Evolutionary conservation across 2,113 vertebrate genomes (phyloP).

Genomic region (Petaurus breviceps): DNA sequence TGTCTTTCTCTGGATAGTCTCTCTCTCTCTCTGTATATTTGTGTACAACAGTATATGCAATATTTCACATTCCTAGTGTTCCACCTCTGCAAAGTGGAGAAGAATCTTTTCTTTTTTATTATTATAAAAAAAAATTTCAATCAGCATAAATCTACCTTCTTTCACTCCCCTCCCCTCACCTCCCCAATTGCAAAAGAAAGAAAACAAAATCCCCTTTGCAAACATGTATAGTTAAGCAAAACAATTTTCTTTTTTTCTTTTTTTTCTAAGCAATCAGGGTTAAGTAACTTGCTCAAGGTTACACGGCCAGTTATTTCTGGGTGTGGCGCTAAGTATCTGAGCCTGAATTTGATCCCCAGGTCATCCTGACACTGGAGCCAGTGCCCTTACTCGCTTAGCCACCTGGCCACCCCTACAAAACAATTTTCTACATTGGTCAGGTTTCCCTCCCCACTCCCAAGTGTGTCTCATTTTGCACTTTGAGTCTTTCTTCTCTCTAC

Average conservation of each 20-base stretch:
- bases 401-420: too few relatives aligned
- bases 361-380: too few relatives aligned
- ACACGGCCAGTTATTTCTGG: too few relatives aligned
- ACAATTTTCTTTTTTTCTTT: too few relatives aligned
- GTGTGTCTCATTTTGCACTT: background rate
- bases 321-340: too few relatives aligned
- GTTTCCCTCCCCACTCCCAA: background rate
- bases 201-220: background rate
- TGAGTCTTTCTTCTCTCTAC: background rate
- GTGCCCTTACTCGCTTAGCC: too few relatives aligned
- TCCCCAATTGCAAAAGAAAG: background rate
- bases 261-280: too few relatives aligned
- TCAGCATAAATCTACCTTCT: background rate
- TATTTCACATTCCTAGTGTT: background rate
- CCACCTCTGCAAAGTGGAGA: background rate
- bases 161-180: background rate
- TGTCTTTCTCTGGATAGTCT: too few relatives aligned
- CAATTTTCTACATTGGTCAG: background rate
- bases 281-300: too few relatives aligned
- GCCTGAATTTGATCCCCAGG: too few relatives aligned
- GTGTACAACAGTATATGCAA: too few relatives aligned
- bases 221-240: background rate
- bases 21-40: too few relatives aligned
- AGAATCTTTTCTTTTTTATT: background rate
- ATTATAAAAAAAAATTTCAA: background rate